Evolutionary conservation across 2,113 vertebrate species (phyloP), one percentile per base, ranked within the genome.

Genomic region (Pardalotus punctatus): DNA sequence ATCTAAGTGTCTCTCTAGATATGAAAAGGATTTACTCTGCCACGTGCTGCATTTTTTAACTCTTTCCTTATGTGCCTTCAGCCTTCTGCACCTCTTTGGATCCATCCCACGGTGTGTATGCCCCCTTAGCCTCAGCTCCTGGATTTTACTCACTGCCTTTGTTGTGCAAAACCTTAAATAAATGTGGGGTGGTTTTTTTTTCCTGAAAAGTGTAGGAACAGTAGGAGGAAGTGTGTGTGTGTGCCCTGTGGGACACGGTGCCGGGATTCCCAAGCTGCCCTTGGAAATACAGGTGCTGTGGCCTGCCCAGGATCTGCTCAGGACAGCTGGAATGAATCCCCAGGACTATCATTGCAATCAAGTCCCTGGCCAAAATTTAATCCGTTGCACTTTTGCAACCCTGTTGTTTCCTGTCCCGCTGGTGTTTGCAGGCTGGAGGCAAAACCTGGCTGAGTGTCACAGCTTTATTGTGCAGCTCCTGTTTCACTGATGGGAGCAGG

Each of bases 261-360:
- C 80, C 5, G 5, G 85, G 51, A 77, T 88, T 92, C 90, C 93
- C 76, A 60, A 60, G 90, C 82, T 83, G 54, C 29, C 70, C 18
- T 70, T 73, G 66, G 74, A 94, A 70, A 35, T 94, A 66, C 85
- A 96, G 93, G 90, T 96, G 92, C 29, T 89, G 73, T 33, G 72
- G 60, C 67, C 86, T 84, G 93, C 54, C 38, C 51, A 31, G 95
- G 83, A 60, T 88, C 95, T 61, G 86, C 64, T 72, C 45, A 35
- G 58, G 71, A 83, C 92, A 94, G 92, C 95, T 90, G 92, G 94
- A 95, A 82, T 66, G 82, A 95, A 97, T 96, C 95, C 94, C 94
- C 88, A 62, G 38, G 92, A 67, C 88, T 96, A 43, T 95, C 86
- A 0, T 56, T 85, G 62, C 51, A 93, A 94, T 96, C 94, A 96